Percentiles rank a stretch among this genome's conserved stretches.
Evolutionary conservation across 2,888 invertebrate genomes (phyloP).

Genomic region (Podabrus alpinus): DNA sequence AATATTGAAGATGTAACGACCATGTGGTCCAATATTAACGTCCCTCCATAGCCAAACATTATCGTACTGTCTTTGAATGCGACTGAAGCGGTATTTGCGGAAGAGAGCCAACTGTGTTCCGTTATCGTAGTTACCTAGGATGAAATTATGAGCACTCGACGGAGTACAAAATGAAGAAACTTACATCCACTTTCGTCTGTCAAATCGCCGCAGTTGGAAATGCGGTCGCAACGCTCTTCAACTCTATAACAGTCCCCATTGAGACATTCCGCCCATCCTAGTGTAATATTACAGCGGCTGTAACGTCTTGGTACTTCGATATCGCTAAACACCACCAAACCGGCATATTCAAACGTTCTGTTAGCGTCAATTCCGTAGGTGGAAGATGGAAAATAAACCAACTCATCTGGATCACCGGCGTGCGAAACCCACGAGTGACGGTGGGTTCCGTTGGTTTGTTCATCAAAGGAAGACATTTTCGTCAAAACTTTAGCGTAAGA

Average conservation of each 20-base stretch:
- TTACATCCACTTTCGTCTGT: slow-evolving; percentile 83
- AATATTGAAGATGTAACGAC: slow-evolving; percentile 82
- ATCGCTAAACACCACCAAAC: slow-evolving; percentile 89
- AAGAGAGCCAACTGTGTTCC: slow-evolving; percentile 73
- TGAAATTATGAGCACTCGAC: slow-evolving; percentile 11
- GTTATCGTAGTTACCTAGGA: slow-evolving; percentile 63
- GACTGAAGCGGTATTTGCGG: slow-evolving; percentile 83
- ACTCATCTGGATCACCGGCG: slow-evolving; percentile 81
- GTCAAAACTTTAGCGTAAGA: slow-evolving; percentile 84
- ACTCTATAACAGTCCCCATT: slow-evolving; percentile 79
- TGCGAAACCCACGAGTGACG: slow-evolving; percentile 84
- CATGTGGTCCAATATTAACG: slow-evolving; percentile 90
- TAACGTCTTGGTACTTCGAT: slow-evolving; percentile 73
- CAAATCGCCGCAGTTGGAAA: slow-evolving; percentile 79
- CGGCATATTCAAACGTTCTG: slow-evolving; percentile 88
- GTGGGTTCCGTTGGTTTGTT: slow-evolving; percentile 82
- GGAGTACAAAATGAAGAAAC: slow-evolving; percentile 26
- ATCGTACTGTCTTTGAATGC: slow-evolving; percentile 88
- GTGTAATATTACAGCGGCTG: slow-evolving; percentile 71
- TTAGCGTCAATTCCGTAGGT: slow-evolving; percentile 94
- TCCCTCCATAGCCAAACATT: slow-evolving; percentile 96
- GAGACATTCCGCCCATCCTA: slow-evolving; percentile 79
- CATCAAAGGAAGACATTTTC: slow-evolving; percentile 88
- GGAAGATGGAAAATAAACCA: slow-evolving; percentile 85
- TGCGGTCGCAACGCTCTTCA: slow-evolving; percentile 77